Conservation (phyloP, 2,113 vertebrate genomes). For the Aspiorhynchus laticeps region DNA sequence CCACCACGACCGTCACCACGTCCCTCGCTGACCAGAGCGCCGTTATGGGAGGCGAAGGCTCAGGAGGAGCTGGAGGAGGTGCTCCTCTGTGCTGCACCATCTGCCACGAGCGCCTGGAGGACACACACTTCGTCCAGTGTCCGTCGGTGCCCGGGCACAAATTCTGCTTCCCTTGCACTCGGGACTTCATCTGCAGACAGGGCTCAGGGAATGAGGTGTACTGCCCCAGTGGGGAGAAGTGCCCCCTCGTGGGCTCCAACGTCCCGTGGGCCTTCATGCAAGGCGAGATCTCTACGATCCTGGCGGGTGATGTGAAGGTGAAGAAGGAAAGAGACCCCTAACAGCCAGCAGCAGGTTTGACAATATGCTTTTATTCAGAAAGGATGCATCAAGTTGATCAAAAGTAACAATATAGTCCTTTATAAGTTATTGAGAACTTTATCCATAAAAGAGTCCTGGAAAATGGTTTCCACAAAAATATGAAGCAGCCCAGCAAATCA, state of each 20-base stretch:
- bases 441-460: background rate
- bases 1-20: conserved; percentile 67
- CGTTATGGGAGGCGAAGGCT: conserved; percentile 30
- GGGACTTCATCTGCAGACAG: conserved; percentile 85
- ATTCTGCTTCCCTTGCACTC: conserved; percentile 90
- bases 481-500: background rate
- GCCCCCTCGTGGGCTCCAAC: conserved; percentile 84
- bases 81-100: conserved; percentile 86
- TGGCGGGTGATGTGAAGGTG: conserved; percentile 86
- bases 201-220: conserved; percentile 83
- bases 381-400: background rate
- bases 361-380: background rate
- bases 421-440: background rate
- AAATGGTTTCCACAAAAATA: background rate
- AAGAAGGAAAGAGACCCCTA: conserved; percentile 87
- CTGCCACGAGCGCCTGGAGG: conserved; percentile 85
- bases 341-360: conserved; percentile 46
- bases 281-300: conserved; percentile 87
- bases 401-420: background rate
- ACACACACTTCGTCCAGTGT: conserved; percentile 88
- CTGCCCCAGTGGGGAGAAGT: conserved; percentile 88
- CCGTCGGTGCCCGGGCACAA: conserved; percentile 85
- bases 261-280: conserved; percentile 94
- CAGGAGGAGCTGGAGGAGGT: conserved; percentile 57
- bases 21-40: conserved; percentile 62